Percentiles rank a stretch among this genome's conserved stretches.
These are phyloP conservation scores for Pseudoatta argentina DNA, from an alignment of 1,140 invertebrate genomes.

Conservation along the genomic window DNA sequence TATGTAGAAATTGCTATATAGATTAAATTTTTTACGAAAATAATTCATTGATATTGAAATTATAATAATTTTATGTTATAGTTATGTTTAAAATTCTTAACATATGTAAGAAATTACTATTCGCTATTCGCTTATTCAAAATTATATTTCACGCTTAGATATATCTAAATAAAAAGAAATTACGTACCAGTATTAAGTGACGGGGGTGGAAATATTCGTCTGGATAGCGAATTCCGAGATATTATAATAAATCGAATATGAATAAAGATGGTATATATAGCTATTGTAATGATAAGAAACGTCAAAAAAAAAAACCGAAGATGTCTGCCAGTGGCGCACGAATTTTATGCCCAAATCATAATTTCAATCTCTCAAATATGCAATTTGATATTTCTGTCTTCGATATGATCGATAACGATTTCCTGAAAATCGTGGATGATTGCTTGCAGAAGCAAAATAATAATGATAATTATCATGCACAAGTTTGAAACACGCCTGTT, in stretches of 20 bases:
- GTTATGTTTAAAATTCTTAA: conserved; percentile 11
- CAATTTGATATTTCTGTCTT: conserved; percentile 50
- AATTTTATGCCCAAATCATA: conserved; percentile 49
- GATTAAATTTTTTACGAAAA: conserved; percentile 25
- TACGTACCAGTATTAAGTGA: conserved; percentile 35
- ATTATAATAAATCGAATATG: conserved; percentile 3
- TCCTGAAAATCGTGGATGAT: conserved; percentile 11
- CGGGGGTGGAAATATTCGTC: conserved; percentile 33
- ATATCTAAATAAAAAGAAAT: background rate
- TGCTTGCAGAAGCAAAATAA: conserved; percentile 40
- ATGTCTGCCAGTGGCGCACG: conserved; percentile 72
- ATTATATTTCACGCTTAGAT: background rate
- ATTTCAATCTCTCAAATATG: conserved; percentile 32
- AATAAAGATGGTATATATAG: background rate
- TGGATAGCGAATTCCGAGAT: conserved; percentile 14
- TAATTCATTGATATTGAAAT: conserved; percentile 32
- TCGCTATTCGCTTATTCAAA: background rate
- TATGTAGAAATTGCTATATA: conserved; percentile 2
- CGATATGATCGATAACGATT: conserved; percentile 32
- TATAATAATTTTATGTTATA: conserved; percentile 16
- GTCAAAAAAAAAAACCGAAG: conserved; percentile 41
- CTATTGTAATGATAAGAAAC: conserved; percentile 34
- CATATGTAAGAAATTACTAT: background rate
- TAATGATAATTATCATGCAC: conserved; percentile 36
- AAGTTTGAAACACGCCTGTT: conserved; percentile 42